phyloP scores from a whole-genome alignment of 2,113 vertebrate genomes.

The Nycticorax nycticorax region DNA sequence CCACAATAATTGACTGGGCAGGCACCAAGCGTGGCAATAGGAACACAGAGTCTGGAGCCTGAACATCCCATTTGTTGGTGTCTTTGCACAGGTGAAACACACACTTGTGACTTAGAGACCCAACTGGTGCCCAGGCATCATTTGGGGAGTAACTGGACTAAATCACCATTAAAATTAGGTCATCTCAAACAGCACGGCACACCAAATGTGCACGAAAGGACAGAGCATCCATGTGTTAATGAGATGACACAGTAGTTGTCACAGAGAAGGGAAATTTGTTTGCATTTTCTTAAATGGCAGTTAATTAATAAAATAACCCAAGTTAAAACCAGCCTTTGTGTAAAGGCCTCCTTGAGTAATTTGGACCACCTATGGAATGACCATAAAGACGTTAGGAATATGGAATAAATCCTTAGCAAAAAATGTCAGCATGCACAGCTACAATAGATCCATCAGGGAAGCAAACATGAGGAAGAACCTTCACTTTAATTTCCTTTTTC shows the following conservation, averaged over 20 bases:
- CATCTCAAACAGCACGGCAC: not conserved
- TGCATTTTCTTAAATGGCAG: not conserved
- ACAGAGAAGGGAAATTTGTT: not conserved
- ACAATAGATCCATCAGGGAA: not conserved
- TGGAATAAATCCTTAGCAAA: not conserved
- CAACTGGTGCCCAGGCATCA: not conserved
- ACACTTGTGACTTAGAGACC: not conserved
- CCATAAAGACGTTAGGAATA: not conserved
- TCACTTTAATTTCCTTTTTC: not conserved
- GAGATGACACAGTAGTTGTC: no score
- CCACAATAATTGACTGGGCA: not conserved
- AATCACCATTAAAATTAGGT: not conserved
- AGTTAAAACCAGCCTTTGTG: not conserved
- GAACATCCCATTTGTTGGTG: not conserved
- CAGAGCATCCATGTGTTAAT: not conserved
- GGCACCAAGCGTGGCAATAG: not conserved
- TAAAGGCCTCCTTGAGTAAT: not conserved
- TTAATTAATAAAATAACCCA: not conserved
- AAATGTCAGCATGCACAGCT: not conserved
- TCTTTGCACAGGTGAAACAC: not conserved
- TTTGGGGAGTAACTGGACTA: not conserved
- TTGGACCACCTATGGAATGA: not conserved
- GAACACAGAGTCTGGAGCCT: not conserved
- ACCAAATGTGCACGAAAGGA: fast-evolving
- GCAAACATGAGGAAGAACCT: not conserved